A percentile compares a stretch with the other conserved stretches of the same genome.
Evolutionary conservation across 1,140 invertebrate species (phyloP).

Genomic region (Bursaphelenchus mucronatus): DNA sequence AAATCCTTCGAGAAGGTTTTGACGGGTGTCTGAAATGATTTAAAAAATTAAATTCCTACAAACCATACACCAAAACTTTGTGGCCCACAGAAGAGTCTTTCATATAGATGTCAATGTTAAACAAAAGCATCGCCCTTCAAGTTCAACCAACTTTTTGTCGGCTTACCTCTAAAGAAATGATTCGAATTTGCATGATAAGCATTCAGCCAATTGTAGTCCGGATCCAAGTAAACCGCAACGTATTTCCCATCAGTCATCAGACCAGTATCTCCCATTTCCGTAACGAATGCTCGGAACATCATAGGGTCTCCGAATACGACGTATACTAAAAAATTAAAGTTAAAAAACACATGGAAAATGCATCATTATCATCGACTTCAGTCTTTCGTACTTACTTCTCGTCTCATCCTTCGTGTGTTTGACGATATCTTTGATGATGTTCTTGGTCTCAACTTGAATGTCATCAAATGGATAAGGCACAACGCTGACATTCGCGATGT

Average conservation of each 20-base stretch:
- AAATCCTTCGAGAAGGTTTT: neutral
- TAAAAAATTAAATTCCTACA: no score
- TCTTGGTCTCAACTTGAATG: constrained; percentile 28
- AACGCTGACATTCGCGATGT: constrained; percentile 36
- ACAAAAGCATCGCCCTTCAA: constrained; percentile 4
- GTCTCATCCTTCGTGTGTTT: constrained; percentile 25
- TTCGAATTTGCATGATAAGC: constrained; percentile 72
- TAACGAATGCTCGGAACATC: constrained; percentile 81
- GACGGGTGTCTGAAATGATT: constrained; percentile 5
- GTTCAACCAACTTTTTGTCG: constrained; percentile 69
- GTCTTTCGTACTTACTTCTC: constrained; percentile 13
- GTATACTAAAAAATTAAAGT: constrained; percentile 69
- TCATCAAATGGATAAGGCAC: constrained; percentile 35
- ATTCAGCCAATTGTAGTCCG: constrained; percentile 85
- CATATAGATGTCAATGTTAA: no score
- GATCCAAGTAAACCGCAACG: constrained; percentile 88
- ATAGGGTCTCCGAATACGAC: constrained; percentile 78
- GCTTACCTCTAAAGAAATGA: constrained; percentile 69
- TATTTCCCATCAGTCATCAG: constrained; percentile 85
- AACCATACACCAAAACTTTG: no score
- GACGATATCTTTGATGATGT: constrained; percentile 6
- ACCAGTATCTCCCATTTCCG: constrained; percentile 77
- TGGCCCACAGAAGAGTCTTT: no score
- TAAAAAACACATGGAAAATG: no score
- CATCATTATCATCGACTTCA: constrained; percentile 15